phyloP scores from a whole-genome alignment of 2,113 vertebrate genomes.

The Pantherophis guttatus region DNA sequence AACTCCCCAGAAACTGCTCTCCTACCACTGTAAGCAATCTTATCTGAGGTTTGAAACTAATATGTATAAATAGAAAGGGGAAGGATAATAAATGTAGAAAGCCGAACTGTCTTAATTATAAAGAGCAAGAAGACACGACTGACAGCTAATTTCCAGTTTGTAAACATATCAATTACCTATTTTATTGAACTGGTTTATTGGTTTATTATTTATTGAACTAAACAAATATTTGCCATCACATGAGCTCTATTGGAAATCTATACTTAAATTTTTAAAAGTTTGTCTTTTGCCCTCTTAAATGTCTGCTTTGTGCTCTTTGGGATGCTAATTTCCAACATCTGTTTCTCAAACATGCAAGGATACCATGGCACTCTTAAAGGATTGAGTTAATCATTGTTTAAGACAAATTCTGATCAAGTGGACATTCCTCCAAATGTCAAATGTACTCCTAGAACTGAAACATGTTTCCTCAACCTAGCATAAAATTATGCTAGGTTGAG shows the following conservation, averaged over 20 bases:
- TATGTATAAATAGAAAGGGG: background rate
- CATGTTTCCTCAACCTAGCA: background rate
- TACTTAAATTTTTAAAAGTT: background rate
- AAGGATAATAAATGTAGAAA: background rate
- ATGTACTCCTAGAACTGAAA: background rate
- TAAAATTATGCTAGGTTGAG: background rate
- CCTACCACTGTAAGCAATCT: background rate
- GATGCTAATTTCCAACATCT: background rate
- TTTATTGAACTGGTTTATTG: too few species aligned
- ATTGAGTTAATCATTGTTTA: too few species aligned
- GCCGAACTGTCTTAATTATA: background rate
- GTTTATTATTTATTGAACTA: too few species aligned
- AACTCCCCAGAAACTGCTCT: background rate
- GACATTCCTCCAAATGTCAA: background rate
- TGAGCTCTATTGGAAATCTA: background rate
- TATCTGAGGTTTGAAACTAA: background rate
- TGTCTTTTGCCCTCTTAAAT: background rate
- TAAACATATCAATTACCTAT: background rate
- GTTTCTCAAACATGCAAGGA: background rate
- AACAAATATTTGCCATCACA: background rate
- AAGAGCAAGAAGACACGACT: background rate
- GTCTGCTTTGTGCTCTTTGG: background rate
- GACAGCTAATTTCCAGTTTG: background rate
- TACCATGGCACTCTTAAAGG: background rate
- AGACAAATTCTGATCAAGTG: background rate